Evolutionary conservation across 2,113 vertebrate genomes (phyloP), one percentile per base, ranked within the genome.

Genomic region (Megatriorchis doriae): DNA sequence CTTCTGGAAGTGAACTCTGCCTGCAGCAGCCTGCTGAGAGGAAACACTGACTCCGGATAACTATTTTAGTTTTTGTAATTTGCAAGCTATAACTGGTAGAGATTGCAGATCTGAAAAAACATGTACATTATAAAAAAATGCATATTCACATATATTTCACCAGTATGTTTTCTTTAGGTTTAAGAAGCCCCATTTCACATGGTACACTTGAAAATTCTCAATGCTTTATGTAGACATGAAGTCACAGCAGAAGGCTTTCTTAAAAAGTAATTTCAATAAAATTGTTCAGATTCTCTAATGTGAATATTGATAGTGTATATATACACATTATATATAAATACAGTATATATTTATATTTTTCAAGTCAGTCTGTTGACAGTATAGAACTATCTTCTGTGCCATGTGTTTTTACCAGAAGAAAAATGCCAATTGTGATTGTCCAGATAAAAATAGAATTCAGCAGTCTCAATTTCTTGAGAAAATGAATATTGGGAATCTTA

Each of bases 1-100:
- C 99, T 25, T 99, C 99, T 6, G 99, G 99, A 94, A 99, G 99
- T 62, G 99, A 99, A 98, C 99, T 99, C 92, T 99, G 99, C 96
- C 98, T 99, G 93, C 99, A 99, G 95, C 99, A 99, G 97, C 99
- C 99, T 1, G 99, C 98, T 63, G 99, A 98, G 88, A 98, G 98
- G 95, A 99, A 98, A 96, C 98, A 98, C 95, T 99, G 98, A 99
- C 78, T 85, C 5, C 32, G 73, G 67, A 93, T 86, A 81, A 95
- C 45, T 81, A 50, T 88, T 94, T 95, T 82, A 73, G 32, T 42
- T 80, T 72, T 70, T 73, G 58, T 55, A 78, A 45, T 32, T 81
- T 77, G 70, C 50, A 78, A 94, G 55, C 66, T 95, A 8, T 83
- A 59, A 40, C 38, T 85, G 48, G 71, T 93, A 91, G 67, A 88